Evolutionary conservation across 1,140 invertebrate genomes (phyloP), one percentile per base, ranked within the genome.

Genomic region (Zaprionus ghesquierei): DNA sequence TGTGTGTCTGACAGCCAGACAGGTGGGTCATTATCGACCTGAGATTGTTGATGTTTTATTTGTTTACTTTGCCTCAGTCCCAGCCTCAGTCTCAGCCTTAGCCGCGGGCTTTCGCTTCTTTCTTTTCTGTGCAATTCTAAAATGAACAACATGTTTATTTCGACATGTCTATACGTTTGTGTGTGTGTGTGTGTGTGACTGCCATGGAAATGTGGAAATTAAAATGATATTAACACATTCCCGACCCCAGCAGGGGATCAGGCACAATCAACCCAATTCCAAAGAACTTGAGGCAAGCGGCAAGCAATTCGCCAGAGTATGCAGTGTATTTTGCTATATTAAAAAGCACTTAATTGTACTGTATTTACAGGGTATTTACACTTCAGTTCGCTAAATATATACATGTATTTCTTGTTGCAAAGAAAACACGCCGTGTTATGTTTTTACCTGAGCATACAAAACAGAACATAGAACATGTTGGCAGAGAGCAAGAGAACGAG

Each of bases 181-280:
- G 35, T 54, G 8, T 25, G 8, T 23, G 46, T 25, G 38, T 44
- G 8, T 10, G 35, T 44, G 3, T 55, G 9, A 25, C 15, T 15
- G 46, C 53, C 50, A 72, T 65, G 41, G 60, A 75, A 71, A 75
- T 79, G 62, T 79, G 77, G 13, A 71, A 79, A 79, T 75, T 79
- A 62, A 70, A 79, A 79, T 79, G 56, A 22, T 75, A 75, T 75
- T 79, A 75, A 65, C 69, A 78, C 20, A 55, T 44, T 58, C 71
- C 63, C 68, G 51, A 35, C 5, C 35, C n/a, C 2, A 41, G n/a
- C n/a, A n/a, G 35, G 35, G 6, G n/a, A n/a, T n/a, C n/a, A n/a
- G n/a, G n/a, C n/a, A n/a, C n/a, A n/a, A n/a, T n/a, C n/a, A n/a
- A n/a, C n/a, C n/a, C n/a, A n/a, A n/a, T n/a, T n/a, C n/a, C n/a